Evolutionary conservation across 2,888 invertebrate species (phyloP), one percentile per base, ranked within the genome.

Genomic region (Acrobasis suavella): DNA sequence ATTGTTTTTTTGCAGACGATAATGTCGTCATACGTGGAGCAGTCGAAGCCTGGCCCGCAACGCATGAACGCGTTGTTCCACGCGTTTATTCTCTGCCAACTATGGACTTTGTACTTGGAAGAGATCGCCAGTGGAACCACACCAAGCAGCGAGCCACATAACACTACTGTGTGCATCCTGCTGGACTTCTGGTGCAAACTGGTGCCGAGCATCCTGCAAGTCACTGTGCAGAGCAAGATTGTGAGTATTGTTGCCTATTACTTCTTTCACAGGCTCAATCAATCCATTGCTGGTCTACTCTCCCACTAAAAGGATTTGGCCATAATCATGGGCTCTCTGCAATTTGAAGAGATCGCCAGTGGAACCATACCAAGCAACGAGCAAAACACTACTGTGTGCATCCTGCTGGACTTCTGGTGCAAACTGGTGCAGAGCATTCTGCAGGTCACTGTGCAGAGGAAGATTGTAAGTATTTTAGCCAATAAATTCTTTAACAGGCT

Each of bases 161-260:
- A 95, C 76, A 92, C 95, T 14, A 95, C 96, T 0, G 94, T 96
- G 88, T 96, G 96, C 69, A 96, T 98, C 69, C 93, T 99, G 62
- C 95, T 98, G 73, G 99, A 99, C 91, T 99, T 99, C 93, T 99
- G 99, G 99, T 97, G 97, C 60, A 97, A 99, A 87, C 97, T 99
- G 8, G 99, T 99, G 50, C 99, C 99, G 0, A 97, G 97, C 67
- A 96, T 99, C 64, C 93, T 99, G 67, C 98, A 99, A 82, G 93
- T 99, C 64, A 95, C 99, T 49, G 82, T 83, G 69, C 87, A 89
- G 65, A 85, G 98, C 12, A 98, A 97, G 94, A 95, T 97, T 86
- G 97, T 98, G 76, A 93, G 95, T 88, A 37, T 32, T 22, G 63
- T 5, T 9, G n/a, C 7, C 15, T n/a, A 10, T n/a, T n/a, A n/a